phyloP scores from a whole-genome alignment of 2,797 vertebrate genomes.

The Falco biarmicus region DNA sequence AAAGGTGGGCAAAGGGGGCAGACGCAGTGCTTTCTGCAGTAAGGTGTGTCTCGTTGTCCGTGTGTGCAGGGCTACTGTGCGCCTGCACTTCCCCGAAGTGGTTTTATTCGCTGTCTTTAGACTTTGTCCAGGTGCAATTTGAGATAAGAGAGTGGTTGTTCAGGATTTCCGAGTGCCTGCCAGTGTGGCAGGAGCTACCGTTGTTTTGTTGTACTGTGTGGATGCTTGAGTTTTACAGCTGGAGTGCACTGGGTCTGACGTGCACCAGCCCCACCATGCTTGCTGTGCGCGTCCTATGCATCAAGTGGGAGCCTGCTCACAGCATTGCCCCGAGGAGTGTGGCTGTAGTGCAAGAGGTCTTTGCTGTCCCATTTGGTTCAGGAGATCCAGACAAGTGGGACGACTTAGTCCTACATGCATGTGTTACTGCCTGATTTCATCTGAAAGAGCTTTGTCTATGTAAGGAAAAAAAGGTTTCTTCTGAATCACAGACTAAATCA shows the following conservation, averaged over 20 bases:
- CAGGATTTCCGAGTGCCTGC: not conserved
- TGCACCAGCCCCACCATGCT: rapidly evolving
- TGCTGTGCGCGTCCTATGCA: not conserved
- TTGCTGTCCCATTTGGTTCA: not conserved
- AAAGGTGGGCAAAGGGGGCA: not conserved
- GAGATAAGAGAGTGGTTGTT: not conserved
- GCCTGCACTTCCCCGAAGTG: not conserved
- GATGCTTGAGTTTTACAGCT: not conserved
- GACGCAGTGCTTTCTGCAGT: not conserved
- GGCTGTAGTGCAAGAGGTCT: not conserved
- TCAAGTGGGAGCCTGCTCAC: not conserved
- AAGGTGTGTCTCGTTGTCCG: rapidly evolving
- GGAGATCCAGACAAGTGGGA: not conserved
- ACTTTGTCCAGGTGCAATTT: not conserved
- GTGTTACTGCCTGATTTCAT: not conserved
- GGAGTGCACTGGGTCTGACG: rapidly evolving
- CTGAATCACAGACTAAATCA: not conserved
- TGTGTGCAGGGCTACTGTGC: rapidly evolving
- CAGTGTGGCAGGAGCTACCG: not conserved
- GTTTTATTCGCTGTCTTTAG: not conserved
- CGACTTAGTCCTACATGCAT: not conserved
- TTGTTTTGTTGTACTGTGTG: not conserved
- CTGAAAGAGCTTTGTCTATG: not conserved
- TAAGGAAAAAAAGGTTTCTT: not conserved
- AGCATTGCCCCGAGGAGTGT: rapidly evolving